Base-by-base conservation (phyloP, 92 coral and sea anemone genomes). In the Epizoanthus ramosus region DNA sequence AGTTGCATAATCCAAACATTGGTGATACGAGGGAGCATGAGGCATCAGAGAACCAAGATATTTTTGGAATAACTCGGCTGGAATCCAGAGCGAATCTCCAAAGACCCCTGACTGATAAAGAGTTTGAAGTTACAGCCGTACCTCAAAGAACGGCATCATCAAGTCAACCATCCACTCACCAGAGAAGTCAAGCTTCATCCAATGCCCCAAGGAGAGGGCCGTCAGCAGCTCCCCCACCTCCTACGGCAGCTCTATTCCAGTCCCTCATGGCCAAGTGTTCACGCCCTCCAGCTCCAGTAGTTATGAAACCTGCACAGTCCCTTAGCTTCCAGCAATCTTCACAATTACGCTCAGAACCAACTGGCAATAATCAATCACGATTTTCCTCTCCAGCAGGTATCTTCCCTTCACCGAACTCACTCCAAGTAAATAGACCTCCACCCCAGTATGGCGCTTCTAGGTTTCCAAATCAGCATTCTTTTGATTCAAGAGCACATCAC, bases 181-280 rank as follows among this genome's bases (percentile, higher is more conserved):
- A 61, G 63, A 13, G 31, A 37, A 63, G 15, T 14, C 31, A 43
- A n/a, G n/a, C 67, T 37, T 14, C 33, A 6, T 6, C 19, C 21
- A 79, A 24, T 66, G 21, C 39, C n/a, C 8, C 54, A 15, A 79
- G 37, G 14, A 60, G 52, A 19, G 72, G n/a, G 15, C 71, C 61
- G n/a, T 76, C 75, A 57, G 59, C 88, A 41, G 75, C 89, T 45
- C 98, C 98, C 65, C 98, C 98, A 5, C 98, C 98, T 37, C 98
- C 98, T 3, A 88, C 98, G 0, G 90, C 92, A 8, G 93, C 88
- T 9, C 86, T 95, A 22, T 92, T 66, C 77, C 87, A 85, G 67
- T 83, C 98, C 10, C 80, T 95, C 58, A 90, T 93, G 90, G 85
- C 95, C 54, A 95, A 92, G 80, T 89, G 93, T 60, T n/a, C 91